Evolutionary conservation across 2,888 invertebrate genomes (phyloP), one percentile per base, ranked within the genome.

Genomic region (Aphidoletes aphidimyza): DNA sequence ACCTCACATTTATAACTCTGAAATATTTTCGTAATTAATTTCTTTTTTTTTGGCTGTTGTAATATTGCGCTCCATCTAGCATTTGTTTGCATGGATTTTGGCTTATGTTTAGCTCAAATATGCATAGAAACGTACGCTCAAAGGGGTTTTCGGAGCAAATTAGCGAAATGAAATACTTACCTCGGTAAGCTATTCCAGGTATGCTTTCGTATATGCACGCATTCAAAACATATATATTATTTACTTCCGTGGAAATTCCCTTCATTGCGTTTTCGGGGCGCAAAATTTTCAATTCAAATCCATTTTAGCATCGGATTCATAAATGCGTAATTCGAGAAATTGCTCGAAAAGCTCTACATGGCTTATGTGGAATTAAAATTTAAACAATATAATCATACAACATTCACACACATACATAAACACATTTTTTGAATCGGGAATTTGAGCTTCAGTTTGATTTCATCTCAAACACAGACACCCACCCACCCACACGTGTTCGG

Each of bases 1-100:
- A 22, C 5, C 11, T n/a, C 11, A 8, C 54, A 22, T 54, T 54
- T 26, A 26, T 54, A 54, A 22, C 26, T 26, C 26, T 26, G 14
- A 54, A 54, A 54, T 54, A 54, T 54, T 54, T 54, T 69, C 69
- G 69, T 69, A 69, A 69, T 69, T 69, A 69, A 30, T 69, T 14
- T 69, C n/a, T n/a, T 69, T 69, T 30, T 30, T 30, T n/a, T 19
- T 69, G 54, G 14, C 22, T 69, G 22, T n/a, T 54, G 22, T 54
- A 22, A 9, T 54, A 47, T 14, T 1, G 26, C 14, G 30, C 1
- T 69, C 69, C 9, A 14, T 30, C 14, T 34, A 0, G 30, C 26
- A 26, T n/a, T n/a, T n/a, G 26, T 22, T 22, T 54, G n/a, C n/a
- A n/a, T 54, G 54, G 69, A 30, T 69, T 69, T 69, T 8, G 42